These are phyloP conservation scores for Oceanodroma leucorhoa DNA, from an alignment of 2,797 vertebrate species.

Conservation along the genomic window DNA sequence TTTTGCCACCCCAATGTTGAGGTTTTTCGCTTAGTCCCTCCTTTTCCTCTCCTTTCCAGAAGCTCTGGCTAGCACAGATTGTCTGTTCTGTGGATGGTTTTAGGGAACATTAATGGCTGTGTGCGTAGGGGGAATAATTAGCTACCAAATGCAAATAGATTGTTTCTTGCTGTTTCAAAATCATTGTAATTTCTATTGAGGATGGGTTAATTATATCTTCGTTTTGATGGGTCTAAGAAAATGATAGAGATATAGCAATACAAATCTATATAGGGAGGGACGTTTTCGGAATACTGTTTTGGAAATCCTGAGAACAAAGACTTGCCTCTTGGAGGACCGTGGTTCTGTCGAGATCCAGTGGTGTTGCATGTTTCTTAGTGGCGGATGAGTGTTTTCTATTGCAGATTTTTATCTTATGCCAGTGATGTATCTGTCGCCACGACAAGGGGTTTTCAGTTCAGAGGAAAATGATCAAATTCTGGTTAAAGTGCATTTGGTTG, in stretches of 20 bases:
- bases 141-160: conserved; percentile 40
- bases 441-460: not conserved
- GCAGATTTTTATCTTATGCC: not conserved
- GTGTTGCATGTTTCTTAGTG: not conserved
- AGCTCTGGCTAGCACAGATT: conserved; percentile 42
- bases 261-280: conserved; percentile 9
- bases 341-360: not conserved
- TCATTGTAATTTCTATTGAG: conserved; percentile 47
- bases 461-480: not conserved
- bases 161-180: conserved; percentile 46
- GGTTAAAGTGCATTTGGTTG: not conserved
- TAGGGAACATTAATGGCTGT: conserved; percentile 40
- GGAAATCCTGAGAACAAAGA: conserved; percentile 40
- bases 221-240: conserved; percentile 27
- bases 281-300: not conserved
- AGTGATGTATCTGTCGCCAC: not conserved
- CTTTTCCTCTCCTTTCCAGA: not conserved
- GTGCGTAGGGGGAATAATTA: conserved; percentile 60
- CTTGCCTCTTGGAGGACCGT: not conserved
- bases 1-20: not conserved
- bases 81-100: conserved; percentile 17
- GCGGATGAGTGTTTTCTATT: not conserved
- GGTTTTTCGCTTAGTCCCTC: not conserved
- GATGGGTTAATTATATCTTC: conserved; percentile 57
- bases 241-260: conserved; percentile 47